Base-by-base conservation (phyloP, 2,113 vertebrate species). In the Trematomus loennbergii region DNA sequence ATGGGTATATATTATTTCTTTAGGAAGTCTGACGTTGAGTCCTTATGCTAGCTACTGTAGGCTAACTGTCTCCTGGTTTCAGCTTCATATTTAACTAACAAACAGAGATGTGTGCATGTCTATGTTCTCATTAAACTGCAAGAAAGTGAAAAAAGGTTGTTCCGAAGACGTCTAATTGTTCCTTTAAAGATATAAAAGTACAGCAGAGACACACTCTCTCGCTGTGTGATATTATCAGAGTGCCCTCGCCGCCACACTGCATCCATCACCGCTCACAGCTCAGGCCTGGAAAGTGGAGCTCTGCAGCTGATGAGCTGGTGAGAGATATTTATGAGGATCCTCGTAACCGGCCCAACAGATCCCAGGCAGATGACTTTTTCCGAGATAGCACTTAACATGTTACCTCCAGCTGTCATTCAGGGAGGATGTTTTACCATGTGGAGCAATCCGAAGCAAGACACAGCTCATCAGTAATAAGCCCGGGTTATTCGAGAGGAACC, bases 261-360 rank as follows among this genome's bases (percentile, higher is more conserved):
- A 91, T 95, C 82, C 83, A 93, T 94, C 94, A 92, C 67, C 9
- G 81, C 84, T 81, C 79, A 60, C 76, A 40, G 79, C 75, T 84
- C 79, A 60, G 72, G 17, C 60, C 48, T 69, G 88, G 83, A 83
- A 78, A 88, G 82, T 48, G 70, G 75, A 53, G 74, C 10, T 18
- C 61, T 13, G 82, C 82, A 58, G 86, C 89, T 95, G 95, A 95
- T 95, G 94, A 96, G 84, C 95, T 96, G 95, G 92, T 79, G 91
- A 93, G 86, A 86, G 93, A 94, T 93, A 93, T 94, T 95, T 94
- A 94, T 90, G 94, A 93, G 94, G 91, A 93, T 93, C 88, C 92
- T 91, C 72, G 72, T 90, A 94, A 92, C 78, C 79, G 64, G 81
- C 82, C 20, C 2, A 70, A 84, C 87, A 92, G 92, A 94, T 93